These are phyloP conservation scores for Psettodes erumei DNA, from an alignment of 2,113 vertebrate species.

Conservation along the genomic window DNA sequence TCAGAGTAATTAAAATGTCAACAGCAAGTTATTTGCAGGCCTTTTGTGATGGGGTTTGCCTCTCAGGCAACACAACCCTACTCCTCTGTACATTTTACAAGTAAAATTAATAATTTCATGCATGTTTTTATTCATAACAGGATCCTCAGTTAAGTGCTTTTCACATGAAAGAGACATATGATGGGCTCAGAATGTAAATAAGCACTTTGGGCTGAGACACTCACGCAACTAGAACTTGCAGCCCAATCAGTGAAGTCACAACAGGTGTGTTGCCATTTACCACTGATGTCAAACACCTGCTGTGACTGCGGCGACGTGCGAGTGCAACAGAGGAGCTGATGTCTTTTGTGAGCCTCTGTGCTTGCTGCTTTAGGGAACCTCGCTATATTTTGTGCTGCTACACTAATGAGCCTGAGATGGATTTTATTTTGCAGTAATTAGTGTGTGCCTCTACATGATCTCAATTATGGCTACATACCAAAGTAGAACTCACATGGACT, in stretches of 20 bases:
- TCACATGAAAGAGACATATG: background rate
- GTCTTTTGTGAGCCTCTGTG: background rate
- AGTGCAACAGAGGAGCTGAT: background rate
- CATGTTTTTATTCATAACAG: too few species aligned
- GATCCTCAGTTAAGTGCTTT: background rate
- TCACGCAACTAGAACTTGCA: background rate
- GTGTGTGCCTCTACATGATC: background rate
- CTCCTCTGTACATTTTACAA: too few species aligned
- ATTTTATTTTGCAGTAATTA: constrained; percentile 4
- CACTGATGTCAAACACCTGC: constrained; percentile 9
- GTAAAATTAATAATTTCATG: too few species aligned
- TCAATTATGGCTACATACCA: background rate
- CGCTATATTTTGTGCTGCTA: background rate
- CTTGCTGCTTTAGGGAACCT: background rate
- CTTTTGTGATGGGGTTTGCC: too few species aligned
- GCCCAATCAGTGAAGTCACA: background rate
- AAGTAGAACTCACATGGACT: background rate
- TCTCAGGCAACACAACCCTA: too few species aligned
- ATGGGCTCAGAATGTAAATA: background rate
- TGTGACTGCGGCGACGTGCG: background rate
- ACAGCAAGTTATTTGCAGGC: background rate
- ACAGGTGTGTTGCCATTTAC: background rate
- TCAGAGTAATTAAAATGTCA: background rate
- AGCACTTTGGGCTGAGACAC: background rate
- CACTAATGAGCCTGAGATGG: background rate